A percentile compares a stretch with the other conserved stretches of the same genome.
These are phyloP conservation scores for Omphaloscelis lunosa DNA, from an alignment of 2,888 invertebrate species.

Conservation along the genomic window DNA sequence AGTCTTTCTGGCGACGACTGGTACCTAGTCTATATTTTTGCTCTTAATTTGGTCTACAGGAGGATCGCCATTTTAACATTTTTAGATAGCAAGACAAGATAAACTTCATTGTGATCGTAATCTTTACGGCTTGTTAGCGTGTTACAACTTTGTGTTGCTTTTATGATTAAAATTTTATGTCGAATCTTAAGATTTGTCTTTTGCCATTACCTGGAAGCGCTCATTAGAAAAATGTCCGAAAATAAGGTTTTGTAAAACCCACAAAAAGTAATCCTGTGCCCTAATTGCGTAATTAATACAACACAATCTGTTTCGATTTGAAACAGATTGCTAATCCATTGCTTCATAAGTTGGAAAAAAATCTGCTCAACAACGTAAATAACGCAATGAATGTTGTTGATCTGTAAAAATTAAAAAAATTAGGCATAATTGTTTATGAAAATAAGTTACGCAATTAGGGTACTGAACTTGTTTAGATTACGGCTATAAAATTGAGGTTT, in stretches of 20 bases:
- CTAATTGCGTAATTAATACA: no score
- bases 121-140: conserved; percentile 9
- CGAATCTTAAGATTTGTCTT: not conserved
- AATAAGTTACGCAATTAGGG: no score
- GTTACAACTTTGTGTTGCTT: conserved; percentile 17
- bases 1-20: not conserved
- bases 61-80: not conserved
- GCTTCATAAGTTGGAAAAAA: no score
- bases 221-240: conserved; percentile 9
- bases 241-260: not conserved
- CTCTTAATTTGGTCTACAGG: conserved; percentile 1
- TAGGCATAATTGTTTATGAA: no score
- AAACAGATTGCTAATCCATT: no score
- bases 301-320: no score
- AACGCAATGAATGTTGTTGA: no score
- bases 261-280: conserved; percentile 7
- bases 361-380: no score
- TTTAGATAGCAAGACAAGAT: conserved; percentile 7
- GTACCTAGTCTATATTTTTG: not conserved
- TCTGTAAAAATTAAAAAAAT: no score
- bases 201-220: conserved; percentile 15
- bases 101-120: conserved; percentile 1
- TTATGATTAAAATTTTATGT: conserved; percentile 4
- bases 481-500: not conserved
- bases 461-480: not conserved